Conservation (phyloP, 2,113 vertebrate genomes). For the Coreoperca whiteheadi region DNA sequence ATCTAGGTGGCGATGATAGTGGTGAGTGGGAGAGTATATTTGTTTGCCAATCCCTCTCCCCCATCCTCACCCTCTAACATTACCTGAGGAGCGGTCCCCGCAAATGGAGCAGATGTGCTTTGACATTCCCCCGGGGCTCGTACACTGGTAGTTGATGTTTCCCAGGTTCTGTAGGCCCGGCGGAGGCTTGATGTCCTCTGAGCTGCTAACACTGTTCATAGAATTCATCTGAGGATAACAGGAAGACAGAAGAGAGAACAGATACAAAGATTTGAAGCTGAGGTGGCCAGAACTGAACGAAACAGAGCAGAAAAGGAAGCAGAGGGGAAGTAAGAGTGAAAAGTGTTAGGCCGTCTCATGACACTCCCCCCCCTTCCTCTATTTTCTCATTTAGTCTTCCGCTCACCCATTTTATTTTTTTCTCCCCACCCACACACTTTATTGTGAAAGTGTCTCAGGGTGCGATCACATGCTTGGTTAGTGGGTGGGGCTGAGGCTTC, state of each 20-base stretch:
- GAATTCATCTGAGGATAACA: slow-evolving; percentile 87
- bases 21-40: slow-evolving; percentile 4
- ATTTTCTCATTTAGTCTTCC: slow-evolving; percentile 60
- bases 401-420: slow-evolving; percentile 33
- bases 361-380: slow-evolving; percentile 59
- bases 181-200: slow-evolving; percentile 94
- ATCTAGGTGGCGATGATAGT: neutral
- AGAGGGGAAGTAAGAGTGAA: slow-evolving; percentile 58
- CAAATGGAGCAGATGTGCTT: slow-evolving; percentile 98
- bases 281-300: slow-evolving; percentile 11
- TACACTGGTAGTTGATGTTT: slow-evolving; percentile 90
- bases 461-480: slow-evolving; percentile 65
- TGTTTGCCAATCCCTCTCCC: neutral
- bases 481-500: slow-evolving; percentile 51
- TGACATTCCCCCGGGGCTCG: slow-evolving; percentile 91
- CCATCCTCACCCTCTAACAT: neutral
- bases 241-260: slow-evolving; percentile 38
- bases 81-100: slow-evolving; percentile 97
- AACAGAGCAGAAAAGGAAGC: slow-evolving; percentile 55
- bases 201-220: slow-evolving; percentile 89
- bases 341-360: slow-evolving; percentile 54
- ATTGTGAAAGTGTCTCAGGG: slow-evolving; percentile 68
- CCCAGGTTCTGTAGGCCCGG: slow-evolving; percentile 87
- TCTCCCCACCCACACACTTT: slow-evolving; percentile 60
- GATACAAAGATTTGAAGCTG: slow-evolving; percentile 37